Evolutionary conservation across 2,888 invertebrate genomes (phyloP), one percentile per base, ranked within the genome.

Genomic region (Latrodectus elegans): DNA sequence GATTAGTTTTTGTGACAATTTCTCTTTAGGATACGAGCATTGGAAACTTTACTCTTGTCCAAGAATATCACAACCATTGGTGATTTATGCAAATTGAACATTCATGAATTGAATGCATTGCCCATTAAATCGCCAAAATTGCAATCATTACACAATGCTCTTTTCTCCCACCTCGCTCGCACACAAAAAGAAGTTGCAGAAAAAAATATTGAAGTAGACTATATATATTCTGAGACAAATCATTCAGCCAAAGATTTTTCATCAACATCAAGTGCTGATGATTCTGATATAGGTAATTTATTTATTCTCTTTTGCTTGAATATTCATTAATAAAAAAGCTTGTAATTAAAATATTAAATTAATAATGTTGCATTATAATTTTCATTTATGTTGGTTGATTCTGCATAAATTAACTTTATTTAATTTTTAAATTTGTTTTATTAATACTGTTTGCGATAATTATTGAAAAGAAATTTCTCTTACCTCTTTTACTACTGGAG

Each of bases 91-190:
- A 68, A 71, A 52, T 55, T 89, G 51, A 88, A 88, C 52, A 55
- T 80, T 22, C 75, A 88, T 71, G 85, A 88, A 64, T 15, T 89
- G 14, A 83, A 85, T 49, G 83, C 72, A 14, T 64, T 89, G 15
- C 89, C 89, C 52, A 68, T 89, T 14, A 89, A 88, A 65, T 85
- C 89, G n/a, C 89, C 89, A 17, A 89, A 89, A 77, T 53, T 89
- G 14, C 9, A 12, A 8, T 78, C 60, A n/a, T 49, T 85, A 60
- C 82, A 78, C 14, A 85, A 88, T 60, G 86, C 84, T 53, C 68
- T 89, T 11, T 15, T 77, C 15, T 17, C 55, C 12, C 72, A 87
- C 71, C 14, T 87, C 11, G 38, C 9, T 15, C 52, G 14, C 14
- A 77, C 77, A 6, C 86, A 86, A 49, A 60, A 75, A 26, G 55